phyloP scores from a whole-genome alignment of 2,888 invertebrate genomes.

The Pachliopta kotzebuea region DNA sequence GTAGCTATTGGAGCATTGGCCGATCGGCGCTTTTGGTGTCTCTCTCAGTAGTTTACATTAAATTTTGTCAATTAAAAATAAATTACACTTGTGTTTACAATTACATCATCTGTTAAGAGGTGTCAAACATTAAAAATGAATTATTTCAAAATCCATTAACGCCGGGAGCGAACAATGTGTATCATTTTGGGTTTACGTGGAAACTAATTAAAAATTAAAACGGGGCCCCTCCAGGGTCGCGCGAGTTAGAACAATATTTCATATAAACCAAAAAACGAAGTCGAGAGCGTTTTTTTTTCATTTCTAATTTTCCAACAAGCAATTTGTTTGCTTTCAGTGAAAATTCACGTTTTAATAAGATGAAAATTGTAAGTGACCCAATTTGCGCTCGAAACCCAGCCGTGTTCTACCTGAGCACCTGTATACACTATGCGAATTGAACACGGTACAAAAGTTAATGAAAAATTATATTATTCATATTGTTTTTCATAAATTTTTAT shows the following conservation, averaged over 20 bases:
- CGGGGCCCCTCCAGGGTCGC: constrained; percentile 5
- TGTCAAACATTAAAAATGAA: constrained; percentile 18
- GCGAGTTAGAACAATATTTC: constrained; percentile 27
- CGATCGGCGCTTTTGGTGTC: too few species aligned
- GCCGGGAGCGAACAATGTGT: constrained; percentile 10
- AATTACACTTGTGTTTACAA: too few species aligned
- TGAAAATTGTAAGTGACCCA: constrained; percentile 31
- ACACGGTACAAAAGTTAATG: constrained; percentile 23
- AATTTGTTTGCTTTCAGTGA: constrained; percentile 29
- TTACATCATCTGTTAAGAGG: not conserved
- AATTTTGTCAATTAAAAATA: constrained; percentile 4
- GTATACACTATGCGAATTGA: constrained; percentile 22
- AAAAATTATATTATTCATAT: not conserved
- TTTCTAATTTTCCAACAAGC: constrained; percentile 24
- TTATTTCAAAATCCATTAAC: constrained; percentile 22
- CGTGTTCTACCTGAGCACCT: constrained; percentile 22
- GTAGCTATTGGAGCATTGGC: too few species aligned
- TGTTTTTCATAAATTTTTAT: not conserved
- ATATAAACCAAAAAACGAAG: constrained; percentile 18
- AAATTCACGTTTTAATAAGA: constrained; percentile 27
- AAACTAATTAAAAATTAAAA: constrained; percentile 27
- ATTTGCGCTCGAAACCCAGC: constrained; percentile 19
- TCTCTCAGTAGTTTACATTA: too few species aligned
- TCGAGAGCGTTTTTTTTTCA: constrained; percentile 8
- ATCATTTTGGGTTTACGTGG: constrained; percentile 21